A percentile compares a stretch with the other conserved stretches of the same genome.
Evolutionary conservation across 2,797 vertebrate genomes (phyloP).

Genomic region (Urophycis tenuis): DNA sequence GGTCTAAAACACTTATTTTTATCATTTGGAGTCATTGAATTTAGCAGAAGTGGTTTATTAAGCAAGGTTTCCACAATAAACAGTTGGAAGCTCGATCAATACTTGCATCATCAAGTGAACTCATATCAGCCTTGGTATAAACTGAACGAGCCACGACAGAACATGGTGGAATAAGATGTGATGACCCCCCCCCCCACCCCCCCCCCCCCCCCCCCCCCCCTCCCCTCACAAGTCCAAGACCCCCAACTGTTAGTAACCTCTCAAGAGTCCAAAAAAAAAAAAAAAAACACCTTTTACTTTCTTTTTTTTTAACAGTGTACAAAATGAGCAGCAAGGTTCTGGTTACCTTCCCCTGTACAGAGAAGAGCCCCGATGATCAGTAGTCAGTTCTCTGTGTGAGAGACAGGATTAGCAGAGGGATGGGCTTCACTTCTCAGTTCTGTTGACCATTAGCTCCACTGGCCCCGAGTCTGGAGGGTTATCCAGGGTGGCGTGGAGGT

Average conservation of each 20-base stretch:
- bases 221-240: too few species aligned
- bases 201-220: slow-evolving; percentile 16
- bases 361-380: slow-evolving; percentile 55
- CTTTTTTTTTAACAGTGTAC: slow-evolving; percentile 55
- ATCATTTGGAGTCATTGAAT: background rate
- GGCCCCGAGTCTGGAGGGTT: slow-evolving; percentile 24
- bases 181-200: slow-evolving; percentile 13
- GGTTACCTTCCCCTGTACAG: slow-evolving; percentile 46
- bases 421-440: slow-evolving; percentile 16
- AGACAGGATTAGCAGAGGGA: slow-evolving; percentile 11
- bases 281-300: slow-evolving; percentile 67
- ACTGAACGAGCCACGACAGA: background rate
- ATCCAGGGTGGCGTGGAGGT: background rate
- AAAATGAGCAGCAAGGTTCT: slow-evolving; percentile 64
- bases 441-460: slow-evolving; percentile 26
- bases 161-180: slow-evolving; percentile 18
- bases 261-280: slow-evolving; percentile 54
- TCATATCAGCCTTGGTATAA: background rate
- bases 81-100: background rate
- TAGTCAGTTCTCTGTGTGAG: slow-evolving; percentile 49
- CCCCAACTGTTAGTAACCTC: slow-evolving; percentile 51
- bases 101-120: background rate
- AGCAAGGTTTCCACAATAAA: background rate
- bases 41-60: slow-evolving; percentile 2
- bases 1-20: background rate